A percentile compares a stretch with the other conserved stretches of the same genome.
Conservation (phyloP, 2,888 invertebrate species). For the Ormyrus nitidulus region DNA sequence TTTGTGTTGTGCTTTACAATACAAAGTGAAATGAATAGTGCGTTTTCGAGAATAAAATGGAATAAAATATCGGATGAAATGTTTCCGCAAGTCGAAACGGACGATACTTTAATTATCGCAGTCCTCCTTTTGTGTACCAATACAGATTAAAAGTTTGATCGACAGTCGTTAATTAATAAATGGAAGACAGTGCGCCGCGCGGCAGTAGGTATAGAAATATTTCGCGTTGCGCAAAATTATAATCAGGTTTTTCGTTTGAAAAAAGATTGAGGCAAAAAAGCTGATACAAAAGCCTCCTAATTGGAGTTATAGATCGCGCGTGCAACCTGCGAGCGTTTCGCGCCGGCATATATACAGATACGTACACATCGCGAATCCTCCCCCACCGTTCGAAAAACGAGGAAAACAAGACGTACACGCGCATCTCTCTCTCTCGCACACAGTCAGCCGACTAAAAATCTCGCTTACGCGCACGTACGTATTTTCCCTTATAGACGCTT, state of each 20-base stretch:
- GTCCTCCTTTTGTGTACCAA: too few relatives aligned
- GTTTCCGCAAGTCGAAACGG: too few relatives aligned
- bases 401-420: constrained; percentile 30
- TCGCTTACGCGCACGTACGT: constrained; percentile 9
- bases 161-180: background rate
- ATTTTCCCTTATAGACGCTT: constrained; percentile 24
- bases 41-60: too few relatives aligned
- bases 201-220: background rate
- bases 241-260: too few relatives aligned
- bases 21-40: too few relatives aligned
- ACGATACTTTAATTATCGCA: too few relatives aligned
- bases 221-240: too few relatives aligned
- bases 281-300: background rate
- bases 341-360: background rate
- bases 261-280: too few relatives aligned
- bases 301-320: constrained; percentile 23
- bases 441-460: constrained; percentile 25
- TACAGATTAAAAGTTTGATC: too few relatives aligned
- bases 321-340: constrained; percentile 13
- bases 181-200: background rate
- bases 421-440: constrained; percentile 39
- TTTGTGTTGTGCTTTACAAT: too few relatives aligned
- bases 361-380: background rate
- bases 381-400: background rate
- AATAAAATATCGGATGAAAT: too few relatives aligned